Base-by-base conservation (phyloP, 2,113 vertebrate genomes). In the Ptilonorhynchus violaceus region DNA sequence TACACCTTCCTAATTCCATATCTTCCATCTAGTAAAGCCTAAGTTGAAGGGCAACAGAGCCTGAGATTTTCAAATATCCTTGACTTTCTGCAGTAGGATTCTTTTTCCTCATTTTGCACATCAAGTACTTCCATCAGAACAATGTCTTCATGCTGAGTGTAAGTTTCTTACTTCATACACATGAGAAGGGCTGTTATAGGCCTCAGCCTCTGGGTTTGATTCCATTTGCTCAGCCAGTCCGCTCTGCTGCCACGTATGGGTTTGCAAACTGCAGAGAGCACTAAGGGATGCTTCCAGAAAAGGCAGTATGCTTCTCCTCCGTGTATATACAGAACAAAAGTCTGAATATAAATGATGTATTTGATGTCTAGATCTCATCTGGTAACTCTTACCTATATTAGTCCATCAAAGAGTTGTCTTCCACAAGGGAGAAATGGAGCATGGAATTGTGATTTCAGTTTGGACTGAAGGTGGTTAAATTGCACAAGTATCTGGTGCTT, bases 231-330 rank as follows among this genome's bases (percentile, higher is more conserved):
- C 53, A 72, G 7, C 25, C 41, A 39, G 56, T 55, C 21, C 4
- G 0, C 50, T 58, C 79, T 0, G 0, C 30, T 35, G 10, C 53
- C 11, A 7, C 1, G 0, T 7, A 16, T 39, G 33, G 44, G 15
- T 63, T 75, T 72, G 35, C 27, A 50, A 59, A 5, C 35, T 63
- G 33, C 1, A 1, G 46, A 59, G 33, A 25, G 21, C 7, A 4
- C 30, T n/a, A 16, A 42, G 27, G 39, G n/a, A 39, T 77, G 11
- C 35, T 69, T 82, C 53, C 74, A 78, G 70, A 79, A 67, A 73
- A 59, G 58, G 46, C 82, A 59, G 13, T 13, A 2, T n/a, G 41
- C 13, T 68, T 74, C 67, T 60, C 23, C 0, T 3, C 44, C 69
- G 66, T 22, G 21, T 56, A 24, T 17, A 69, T 8, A 21, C 7